Base-by-base conservation (phyloP, 2,888 invertebrate genomes). In the Cerceris rybyensis region DNA sequence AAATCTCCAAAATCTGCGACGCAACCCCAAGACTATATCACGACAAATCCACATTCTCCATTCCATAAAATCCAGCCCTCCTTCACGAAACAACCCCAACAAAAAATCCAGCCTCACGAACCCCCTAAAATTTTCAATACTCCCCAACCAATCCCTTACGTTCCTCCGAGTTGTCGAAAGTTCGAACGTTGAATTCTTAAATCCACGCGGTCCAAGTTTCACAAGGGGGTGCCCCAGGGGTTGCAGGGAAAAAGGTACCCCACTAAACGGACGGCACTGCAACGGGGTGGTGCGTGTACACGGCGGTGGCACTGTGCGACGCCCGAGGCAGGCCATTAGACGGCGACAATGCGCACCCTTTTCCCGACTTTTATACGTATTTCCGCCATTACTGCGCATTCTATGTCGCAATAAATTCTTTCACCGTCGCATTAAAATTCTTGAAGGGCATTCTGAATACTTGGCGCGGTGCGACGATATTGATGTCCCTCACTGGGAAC, bases 331-430 rank as follows among this genome's bases (percentile, higher is more conserved):
- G 74, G 88, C 89, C 89, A 90, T 90, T 90, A 90, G 89, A 89
- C 88, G 88, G 84, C 89, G 89, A 90, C 89, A 90, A 90, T 90
- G 89, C 89, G 83, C 88, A 88, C 89, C 88, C 89, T 89, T 89
- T 89, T 89, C 86, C 87, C 88, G 87, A 89, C 89, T 90, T 90
- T 90, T 90, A 89, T 89, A 90, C 88, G 89, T 89, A 90, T 89
- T 90, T 90, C 89, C 89, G 89, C 89, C 89, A 89, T 89, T 90
- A 89, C 88, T 85, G 88, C 87, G 88, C 89, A 89, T 89, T 90
- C 89, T 89, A 86, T 89, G 89, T 89, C 88, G 88, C 89, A 86
- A 90, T 90, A 90, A 90, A 90, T 90, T 89, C 89, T 89, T 89
- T 88, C 88, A 79, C 88, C 88, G 87, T 86, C 87, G 87, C 89